These are phyloP conservation scores for Polyodon spathula DNA, from an alignment of 2,113 vertebrate species.

Conservation along the genomic window DNA sequence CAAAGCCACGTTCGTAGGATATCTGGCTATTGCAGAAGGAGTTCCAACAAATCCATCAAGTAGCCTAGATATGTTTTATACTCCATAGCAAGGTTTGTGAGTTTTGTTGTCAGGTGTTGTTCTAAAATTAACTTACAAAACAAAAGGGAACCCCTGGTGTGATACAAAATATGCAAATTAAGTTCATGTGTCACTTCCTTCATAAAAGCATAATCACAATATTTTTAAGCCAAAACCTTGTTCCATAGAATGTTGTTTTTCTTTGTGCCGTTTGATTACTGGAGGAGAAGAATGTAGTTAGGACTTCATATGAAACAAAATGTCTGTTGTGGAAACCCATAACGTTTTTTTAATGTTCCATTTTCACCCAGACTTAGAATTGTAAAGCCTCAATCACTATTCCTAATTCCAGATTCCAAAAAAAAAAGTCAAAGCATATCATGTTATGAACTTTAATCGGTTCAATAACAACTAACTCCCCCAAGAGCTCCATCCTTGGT, in stretches of 20 bases:
- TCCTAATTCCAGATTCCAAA: constrained; percentile 17
- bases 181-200: constrained; percentile 10
- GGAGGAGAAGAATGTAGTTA: constrained; percentile 13
- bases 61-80: no score
- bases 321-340: constrained; percentile 17
- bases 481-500: neutral
- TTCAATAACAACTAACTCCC: neutral
- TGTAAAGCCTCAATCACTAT: constrained; percentile 10
- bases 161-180: neutral
- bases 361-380: constrained; percentile 18
- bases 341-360: constrained; percentile 11
- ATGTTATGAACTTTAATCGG: constrained; percentile 5
- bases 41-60: no score
- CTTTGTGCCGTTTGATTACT: constrained; percentile 14
- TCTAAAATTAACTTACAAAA: neutral
- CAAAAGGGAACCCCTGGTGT: neutral
- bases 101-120: neutral
- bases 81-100: neutral
- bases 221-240: neutral
- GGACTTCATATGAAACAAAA: constrained; percentile 12
- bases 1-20: no score
- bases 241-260: neutral
- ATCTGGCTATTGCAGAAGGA: no score
- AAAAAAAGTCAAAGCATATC: constrained; percentile 3
- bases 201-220: constrained; percentile 5